Evolutionary conservation across 2,113 vertebrate species (phyloP).

Genomic region (Platysteira castanea): DNA sequence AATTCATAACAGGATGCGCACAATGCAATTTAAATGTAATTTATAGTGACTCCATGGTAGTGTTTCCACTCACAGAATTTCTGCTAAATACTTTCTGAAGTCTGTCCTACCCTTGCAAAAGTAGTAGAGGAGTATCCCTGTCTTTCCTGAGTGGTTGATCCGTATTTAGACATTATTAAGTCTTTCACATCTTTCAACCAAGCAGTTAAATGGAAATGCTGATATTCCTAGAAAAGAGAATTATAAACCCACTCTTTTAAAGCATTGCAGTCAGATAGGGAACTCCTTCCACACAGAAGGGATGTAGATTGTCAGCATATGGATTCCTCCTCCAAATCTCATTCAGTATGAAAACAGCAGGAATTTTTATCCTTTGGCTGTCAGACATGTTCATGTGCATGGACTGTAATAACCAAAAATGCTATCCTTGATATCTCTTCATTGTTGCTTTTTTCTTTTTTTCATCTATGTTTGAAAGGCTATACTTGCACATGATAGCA

Average conservation of each 20-base stretch:
- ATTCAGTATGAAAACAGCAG: not conserved
- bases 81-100: not conserved
- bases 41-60: not conserved
- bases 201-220: not conserved
- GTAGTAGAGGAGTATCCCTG: not conserved
- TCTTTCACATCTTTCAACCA: not conserved
- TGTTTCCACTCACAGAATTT: not conserved
- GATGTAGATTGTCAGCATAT: not conserved
- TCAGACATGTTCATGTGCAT: not conserved
- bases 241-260: not conserved
- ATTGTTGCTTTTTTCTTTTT: not conserved
- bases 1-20: not conserved
- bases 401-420: not conserved
- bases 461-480: not conserved
- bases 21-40: not conserved
- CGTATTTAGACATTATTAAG: not conserved
- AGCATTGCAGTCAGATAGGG: not conserved
- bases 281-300: not conserved
- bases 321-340: not conserved
- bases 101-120: not conserved
- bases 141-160: not conserved
- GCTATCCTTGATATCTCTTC: not conserved
- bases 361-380: not conserved
- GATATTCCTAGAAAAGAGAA: not conserved
- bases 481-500: not conserved